Evolutionary conservation across 2,888 invertebrate genomes (phyloP), one percentile per base, ranked within the genome.

Genomic region (Elysia crispata): DNA sequence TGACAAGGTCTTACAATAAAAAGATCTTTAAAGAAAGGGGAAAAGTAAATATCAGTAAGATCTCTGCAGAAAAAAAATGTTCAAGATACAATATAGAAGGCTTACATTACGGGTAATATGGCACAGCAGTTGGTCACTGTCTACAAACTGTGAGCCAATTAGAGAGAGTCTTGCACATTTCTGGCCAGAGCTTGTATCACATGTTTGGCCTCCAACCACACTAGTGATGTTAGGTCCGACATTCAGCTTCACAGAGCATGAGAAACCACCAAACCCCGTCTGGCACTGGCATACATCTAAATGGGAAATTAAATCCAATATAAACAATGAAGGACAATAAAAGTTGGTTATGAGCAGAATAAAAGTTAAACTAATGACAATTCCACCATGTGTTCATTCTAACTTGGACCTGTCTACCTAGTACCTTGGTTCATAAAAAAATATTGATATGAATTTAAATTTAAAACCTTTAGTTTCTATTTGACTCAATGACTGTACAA

Each of bases 211-310:
- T 23, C 83, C 82, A 57, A 83, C 67, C 30, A 86, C 76, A 23
- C 64, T 73, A 74, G 74, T 31, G 23, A 87, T 25, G 13, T 54
- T 67, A 18, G 87, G 87, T 49, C 86, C 83, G 1, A 28, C 72
- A 3, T 69, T 70, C 11, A 83, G 25, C 67, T 85, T 60, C 0
- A 87, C 77, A 8, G 86, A 84, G 76, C 88, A 88, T 62, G 85
- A 86, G 11, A 80, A 83, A 1, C 86, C 86, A 11, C 66, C 79
- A 79, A 77, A 86, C 30, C 83, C 83, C 18, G 15, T n/a, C 50
- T 84, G 49, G 75, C 88, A 88, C 6, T 66, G 57, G 57, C 88
- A 88, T 1, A 75, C 78, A 1, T 87, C 88, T 85, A 77, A 6
- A 41, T 57, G 41, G 72, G 72, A 28, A 70, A 60, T 6, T 11